Evolutionary conservation across 1,140 invertebrate genomes (phyloP).

Genomic region (Pectinophora gossypiella): DNA sequence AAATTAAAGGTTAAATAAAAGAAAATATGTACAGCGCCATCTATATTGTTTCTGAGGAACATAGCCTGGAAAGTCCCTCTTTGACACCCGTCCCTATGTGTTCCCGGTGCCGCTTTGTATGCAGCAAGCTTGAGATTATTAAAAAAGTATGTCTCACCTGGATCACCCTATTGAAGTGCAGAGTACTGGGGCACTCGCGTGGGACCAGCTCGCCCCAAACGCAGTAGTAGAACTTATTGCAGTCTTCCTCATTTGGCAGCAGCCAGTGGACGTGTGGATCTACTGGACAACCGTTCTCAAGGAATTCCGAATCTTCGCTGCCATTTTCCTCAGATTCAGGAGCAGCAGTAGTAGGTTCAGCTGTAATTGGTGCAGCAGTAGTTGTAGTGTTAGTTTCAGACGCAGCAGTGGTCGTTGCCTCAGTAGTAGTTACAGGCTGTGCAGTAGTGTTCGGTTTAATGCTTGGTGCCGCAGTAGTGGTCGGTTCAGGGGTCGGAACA

Average conservation of each 20-base stretch:
- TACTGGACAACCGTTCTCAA: constrained; percentile 50
- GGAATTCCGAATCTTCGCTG: constrained; percentile 18
- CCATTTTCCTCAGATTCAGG: constrained; percentile 7
- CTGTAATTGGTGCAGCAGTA: neutral
- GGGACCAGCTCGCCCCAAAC: constrained; percentile 59
- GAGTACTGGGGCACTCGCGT: constrained; percentile 66
- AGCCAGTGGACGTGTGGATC: constrained; percentile 52
- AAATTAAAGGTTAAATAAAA: too few species aligned
- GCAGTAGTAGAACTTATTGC: constrained; percentile 79
- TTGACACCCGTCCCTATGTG: too few species aligned
- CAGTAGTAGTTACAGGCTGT: neutral
- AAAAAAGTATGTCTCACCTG: too few species aligned
- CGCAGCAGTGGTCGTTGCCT: neutral
- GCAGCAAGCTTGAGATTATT: too few species aligned
- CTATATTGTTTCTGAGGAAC: too few species aligned
- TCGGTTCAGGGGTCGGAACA: neutral
- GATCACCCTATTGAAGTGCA: constrained; percentile 76
- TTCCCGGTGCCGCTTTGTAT: too few species aligned
- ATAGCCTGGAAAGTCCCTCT: too few species aligned
- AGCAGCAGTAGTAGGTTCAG: neutral
- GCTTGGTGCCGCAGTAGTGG: too few species aligned
- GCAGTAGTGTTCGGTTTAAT: too few species aligned
- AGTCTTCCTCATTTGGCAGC: constrained; percentile 71
- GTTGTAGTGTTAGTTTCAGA: neutral
- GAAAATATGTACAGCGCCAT: too few species aligned